A percentile compares a stretch with the other conserved stretches of the same genome.
phyloP scores from a whole-genome alignment of 2,113 vertebrate species.

The Mirounga angustirostris region DNA sequence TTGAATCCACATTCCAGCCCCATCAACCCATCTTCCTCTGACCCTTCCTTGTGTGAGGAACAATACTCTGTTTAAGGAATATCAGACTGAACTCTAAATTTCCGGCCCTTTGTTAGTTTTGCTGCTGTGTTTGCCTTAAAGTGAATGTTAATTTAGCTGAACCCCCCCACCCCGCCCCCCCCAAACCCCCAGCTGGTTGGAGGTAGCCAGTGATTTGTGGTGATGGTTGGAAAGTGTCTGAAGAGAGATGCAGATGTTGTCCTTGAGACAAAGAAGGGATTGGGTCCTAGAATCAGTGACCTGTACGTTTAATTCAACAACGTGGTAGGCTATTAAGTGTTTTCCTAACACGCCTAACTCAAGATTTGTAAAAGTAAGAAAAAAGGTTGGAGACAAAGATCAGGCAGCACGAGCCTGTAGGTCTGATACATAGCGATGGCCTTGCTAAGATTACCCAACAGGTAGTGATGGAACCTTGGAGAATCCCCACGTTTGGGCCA shows the following conservation, averaged over 20 bases:
- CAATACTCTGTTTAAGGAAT: slow-evolving; percentile 57
- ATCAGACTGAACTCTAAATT: neutral
- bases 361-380: neutral
- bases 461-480: neutral
- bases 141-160: neutral
- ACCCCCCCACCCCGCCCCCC: accelerated
- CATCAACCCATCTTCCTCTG: slow-evolving; percentile 25
- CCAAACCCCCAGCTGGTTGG: neutral
- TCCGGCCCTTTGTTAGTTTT: slow-evolving; percentile 54
- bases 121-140: slow-evolving; percentile 16
- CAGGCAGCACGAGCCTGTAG: neutral
- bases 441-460: neutral
- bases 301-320: neutral
- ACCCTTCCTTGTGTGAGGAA: slow-evolving; percentile 41
- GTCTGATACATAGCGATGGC: neutral
- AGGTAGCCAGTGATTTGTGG: neutral
- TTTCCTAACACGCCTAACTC: neutral
- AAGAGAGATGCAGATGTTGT: neutral
- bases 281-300: neutral
- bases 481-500: neutral
- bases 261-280: neutral
- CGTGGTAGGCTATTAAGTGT: neutral
- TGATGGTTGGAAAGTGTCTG: neutral
- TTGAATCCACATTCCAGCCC: slow-evolving; percentile 56
- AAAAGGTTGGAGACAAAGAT: neutral